A percentile compares a stretch with the other conserved stretches of the same genome.
Conservation (phyloP, 2,797 vertebrate species). For the Aselliscus stoliczkanus region DNA sequence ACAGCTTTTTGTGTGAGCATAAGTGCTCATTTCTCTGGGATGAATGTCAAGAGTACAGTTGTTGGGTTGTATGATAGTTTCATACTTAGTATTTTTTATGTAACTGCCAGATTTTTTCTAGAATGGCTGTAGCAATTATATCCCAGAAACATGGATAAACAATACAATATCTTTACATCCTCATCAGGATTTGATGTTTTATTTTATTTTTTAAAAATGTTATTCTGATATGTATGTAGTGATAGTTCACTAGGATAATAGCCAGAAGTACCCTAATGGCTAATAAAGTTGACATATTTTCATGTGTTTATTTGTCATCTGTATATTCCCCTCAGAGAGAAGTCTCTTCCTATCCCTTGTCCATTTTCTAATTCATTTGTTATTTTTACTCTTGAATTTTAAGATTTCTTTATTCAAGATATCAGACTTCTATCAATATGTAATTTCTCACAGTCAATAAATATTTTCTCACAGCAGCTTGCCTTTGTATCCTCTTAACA, state of each 20-base stretch:
- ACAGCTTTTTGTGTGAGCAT: background rate
- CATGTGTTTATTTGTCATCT: background rate
- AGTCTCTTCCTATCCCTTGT: background rate
- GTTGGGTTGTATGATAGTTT: too few species aligned
- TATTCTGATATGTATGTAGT: background rate
- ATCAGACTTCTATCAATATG: background rate
- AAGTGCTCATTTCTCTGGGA: background rate
- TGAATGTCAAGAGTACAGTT: background rate
- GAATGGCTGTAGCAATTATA: background rate
- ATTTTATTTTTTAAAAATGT: background rate
- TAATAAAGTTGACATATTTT: background rate
- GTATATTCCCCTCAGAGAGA: background rate
- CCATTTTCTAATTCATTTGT: background rate
- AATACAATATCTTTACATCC: background rate
- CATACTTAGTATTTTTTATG: background rate
- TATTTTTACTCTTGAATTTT: background rate
- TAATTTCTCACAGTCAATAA: background rate
- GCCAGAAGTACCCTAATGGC: too few species aligned
- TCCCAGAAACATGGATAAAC: background rate
- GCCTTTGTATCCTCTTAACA: background rate
- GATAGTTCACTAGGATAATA: background rate
- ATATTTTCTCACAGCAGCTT: background rate
- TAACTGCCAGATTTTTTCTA: background rate
- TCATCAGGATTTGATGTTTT: background rate
- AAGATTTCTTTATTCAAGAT: background rate